phyloP scores from a whole-genome alignment of 2,797 vertebrate species.

The Cuculus canorus region DNA sequence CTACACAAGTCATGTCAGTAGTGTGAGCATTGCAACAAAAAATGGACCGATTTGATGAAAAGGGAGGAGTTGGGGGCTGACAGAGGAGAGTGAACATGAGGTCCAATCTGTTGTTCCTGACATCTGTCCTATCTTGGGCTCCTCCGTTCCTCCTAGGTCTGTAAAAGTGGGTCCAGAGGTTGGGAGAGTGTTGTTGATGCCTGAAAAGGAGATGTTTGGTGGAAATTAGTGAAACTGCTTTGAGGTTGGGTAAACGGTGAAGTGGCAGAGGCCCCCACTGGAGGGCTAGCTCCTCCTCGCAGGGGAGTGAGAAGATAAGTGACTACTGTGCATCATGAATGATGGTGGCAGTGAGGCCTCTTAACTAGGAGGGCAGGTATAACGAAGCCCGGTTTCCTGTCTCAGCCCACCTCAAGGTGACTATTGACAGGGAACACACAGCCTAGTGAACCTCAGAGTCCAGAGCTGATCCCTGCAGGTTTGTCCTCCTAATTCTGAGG shows the following conservation, averaged over 20 bases:
- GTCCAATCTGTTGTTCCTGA: neutral
- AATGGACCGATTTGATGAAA: neutral
- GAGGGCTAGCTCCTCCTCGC: neutral
- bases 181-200: neutral
- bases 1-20: neutral
- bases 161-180: neutral
- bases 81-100: rapidly evolving
- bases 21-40: neutral
- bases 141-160: neutral
- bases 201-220: neutral
- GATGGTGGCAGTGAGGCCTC: neutral
- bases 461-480: neutral
- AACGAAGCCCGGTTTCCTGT: rapidly evolving
- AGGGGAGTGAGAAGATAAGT: neutral
- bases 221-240: neutral
- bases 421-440: neutral
- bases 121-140: neutral
- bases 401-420: neutral
- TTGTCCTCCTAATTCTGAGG: neutral
- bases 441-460: neutral
- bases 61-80: neutral
- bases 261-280: neutral
- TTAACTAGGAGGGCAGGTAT: neutral
- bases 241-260: neutral
- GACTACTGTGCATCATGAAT: rapidly evolving